phyloP scores from a whole-genome alignment of 2,888 invertebrate species.

The Therioaphis trifolii region DNA sequence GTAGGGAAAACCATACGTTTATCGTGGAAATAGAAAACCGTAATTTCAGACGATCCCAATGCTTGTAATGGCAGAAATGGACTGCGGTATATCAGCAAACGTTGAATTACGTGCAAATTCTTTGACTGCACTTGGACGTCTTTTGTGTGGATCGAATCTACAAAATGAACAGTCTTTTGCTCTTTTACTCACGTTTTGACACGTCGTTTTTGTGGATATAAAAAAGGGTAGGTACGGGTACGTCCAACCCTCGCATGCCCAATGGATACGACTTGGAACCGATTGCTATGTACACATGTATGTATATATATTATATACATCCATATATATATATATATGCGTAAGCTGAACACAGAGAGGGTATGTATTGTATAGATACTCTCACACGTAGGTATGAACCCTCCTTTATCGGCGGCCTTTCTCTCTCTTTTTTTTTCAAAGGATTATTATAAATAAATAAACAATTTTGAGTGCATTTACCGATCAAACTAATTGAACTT shows the following conservation, averaged over 20 bases:
- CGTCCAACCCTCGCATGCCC: neutral
- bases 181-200: neutral
- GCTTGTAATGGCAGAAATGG: conserved; percentile 18
- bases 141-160: neutral
- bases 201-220: neutral
- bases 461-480: conserved; percentile 39
- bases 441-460: conserved; percentile 52
- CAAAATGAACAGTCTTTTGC: conserved; percentile 12
- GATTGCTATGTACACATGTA: no score
- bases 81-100: neutral
- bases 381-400: neutral
- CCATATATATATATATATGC: neutral
- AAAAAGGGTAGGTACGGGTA: conserved; percentile 5
- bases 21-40: neutral
- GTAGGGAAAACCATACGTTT: no score
- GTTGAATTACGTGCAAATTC: conserved; percentile 31
- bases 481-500: conserved; percentile 22
- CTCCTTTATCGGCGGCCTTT: neutral
- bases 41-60: conserved; percentile 2
- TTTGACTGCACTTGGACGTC: conserved; percentile 17
- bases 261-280: conserved; percentile 4
- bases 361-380: neutral
- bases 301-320: no score
- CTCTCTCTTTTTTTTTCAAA: neutral
- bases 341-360: neutral